A percentile compares a stretch with the other conserved stretches of the same genome.
Evolutionary conservation across 2,113 vertebrate species (phyloP).

Genomic region (Rhinichthys klamathensis): DNA sequence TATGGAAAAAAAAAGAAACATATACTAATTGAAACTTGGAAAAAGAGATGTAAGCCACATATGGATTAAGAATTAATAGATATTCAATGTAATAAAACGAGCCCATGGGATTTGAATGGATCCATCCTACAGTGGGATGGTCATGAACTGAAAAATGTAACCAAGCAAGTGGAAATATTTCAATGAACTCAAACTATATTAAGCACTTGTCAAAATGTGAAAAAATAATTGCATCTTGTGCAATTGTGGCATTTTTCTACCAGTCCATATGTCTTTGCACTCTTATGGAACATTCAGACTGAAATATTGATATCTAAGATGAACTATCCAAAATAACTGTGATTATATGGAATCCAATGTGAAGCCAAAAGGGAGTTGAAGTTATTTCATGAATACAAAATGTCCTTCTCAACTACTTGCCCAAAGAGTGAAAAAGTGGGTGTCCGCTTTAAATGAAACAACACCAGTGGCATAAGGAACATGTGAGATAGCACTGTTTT

Average conservation of each 20-base stretch:
- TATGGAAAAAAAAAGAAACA: conserved; percentile 36
- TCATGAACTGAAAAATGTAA: conserved; percentile 52
- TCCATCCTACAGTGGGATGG: conserved; percentile 36
- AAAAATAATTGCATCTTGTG: conserved; percentile 15
- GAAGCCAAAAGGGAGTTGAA: conserved; percentile 27
- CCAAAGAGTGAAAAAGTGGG: conserved; percentile 33
- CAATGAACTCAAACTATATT: conserved; percentile 28
- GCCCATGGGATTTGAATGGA: conserved; percentile 46
- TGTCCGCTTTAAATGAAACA: conserved; percentile 28
- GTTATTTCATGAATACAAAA: conserved; percentile 41
- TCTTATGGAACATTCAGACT: conserved; percentile 29
- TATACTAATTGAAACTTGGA: conserved; percentile 43
- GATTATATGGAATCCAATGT: conserved; percentile 30
- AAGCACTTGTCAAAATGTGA: conserved; percentile 50
- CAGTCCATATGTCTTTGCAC: conserved; percentile 3
- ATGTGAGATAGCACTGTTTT: conserved; percentile 36
- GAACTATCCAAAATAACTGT: conserved; percentile 35
- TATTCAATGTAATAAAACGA: conserved; percentile 42
- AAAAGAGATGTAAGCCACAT: conserved; percentile 35
- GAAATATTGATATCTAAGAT: conserved; percentile 12
- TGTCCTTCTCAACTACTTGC: conserved; percentile 26
- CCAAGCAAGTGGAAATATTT: conserved; percentile 35
- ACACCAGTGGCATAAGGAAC: conserved; percentile 40
- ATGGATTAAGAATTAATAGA: conserved; percentile 43
- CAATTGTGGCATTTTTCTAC: conserved; percentile 14